Evolutionary conservation across 2,113 vertebrate species (phyloP).

Genomic region (Carassius auratus): DNA sequence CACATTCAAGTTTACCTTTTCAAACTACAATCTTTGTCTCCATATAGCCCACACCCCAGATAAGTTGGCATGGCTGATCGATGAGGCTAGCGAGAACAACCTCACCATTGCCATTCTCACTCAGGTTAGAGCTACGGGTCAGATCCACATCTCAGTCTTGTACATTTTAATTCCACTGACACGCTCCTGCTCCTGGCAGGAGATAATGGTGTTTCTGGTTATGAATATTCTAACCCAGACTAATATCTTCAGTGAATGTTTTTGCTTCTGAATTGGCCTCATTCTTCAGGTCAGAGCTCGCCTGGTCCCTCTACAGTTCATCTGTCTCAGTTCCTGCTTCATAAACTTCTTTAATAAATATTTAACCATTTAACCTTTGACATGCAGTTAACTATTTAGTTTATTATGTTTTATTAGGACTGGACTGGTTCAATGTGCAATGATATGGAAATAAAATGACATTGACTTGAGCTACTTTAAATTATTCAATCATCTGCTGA

Average conservation of each 20-base stretch:
- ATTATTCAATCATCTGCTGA: background rate
- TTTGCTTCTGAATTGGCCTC: conserved; percentile 90
- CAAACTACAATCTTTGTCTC: conserved; percentile 2
- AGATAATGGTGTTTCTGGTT: conserved; percentile 95
- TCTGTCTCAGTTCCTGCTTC: conserved; percentile 68
- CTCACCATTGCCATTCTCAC: conserved; percentile 89
- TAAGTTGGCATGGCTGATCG: conserved; percentile 84
- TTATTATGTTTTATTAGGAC: background rate
- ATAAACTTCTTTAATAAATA: background rate
- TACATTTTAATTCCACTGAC: conserved; percentile 9
- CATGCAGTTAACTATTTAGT: background rate
- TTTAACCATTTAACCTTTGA: background rate
- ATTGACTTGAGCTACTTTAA: background rate
- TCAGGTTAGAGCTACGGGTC: conserved; percentile 75
- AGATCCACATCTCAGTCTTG: background rate
- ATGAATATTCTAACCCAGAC: conserved; percentile 95
- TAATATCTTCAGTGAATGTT: conserved; percentile 91
- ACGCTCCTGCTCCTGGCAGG: conserved; percentile 69
- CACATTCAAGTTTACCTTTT: background rate
- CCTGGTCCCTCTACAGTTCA: conserved; percentile 88
- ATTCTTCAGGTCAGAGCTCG: conserved; percentile 96
- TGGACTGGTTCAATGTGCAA: background rate
- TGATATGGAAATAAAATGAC: background rate
- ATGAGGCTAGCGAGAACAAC: conserved; percentile 90
- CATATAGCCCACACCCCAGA: conserved; percentile 83